These are phyloP conservation scores for Craterocephalus amniculus DNA, from an alignment of 2,797 vertebrate species.

Conservation along the genomic window DNA sequence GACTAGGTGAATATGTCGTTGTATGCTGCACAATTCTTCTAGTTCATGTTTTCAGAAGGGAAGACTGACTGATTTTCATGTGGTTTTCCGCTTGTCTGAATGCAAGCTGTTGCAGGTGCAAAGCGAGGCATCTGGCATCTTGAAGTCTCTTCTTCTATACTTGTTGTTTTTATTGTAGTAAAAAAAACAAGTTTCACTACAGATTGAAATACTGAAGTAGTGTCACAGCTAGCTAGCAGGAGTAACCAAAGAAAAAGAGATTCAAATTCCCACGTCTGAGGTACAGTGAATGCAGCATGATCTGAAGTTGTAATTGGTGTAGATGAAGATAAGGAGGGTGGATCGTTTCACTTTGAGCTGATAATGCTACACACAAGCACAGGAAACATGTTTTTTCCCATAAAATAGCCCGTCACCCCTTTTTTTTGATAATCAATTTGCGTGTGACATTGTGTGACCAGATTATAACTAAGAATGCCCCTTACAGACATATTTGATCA, in stretches of 20 bases:
- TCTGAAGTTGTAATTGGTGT: background rate
- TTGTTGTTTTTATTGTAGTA: background rate
- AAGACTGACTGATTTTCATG: constrained; percentile 3
- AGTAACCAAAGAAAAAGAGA: background rate
- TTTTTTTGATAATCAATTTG: no score
- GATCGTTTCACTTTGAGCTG: background rate
- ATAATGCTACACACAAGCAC: background rate
- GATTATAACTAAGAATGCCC: background rate
- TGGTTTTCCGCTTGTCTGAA: constrained; percentile 28
- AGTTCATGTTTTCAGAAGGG: background rate
- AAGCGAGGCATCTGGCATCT: constrained; percentile 7
- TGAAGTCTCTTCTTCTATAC: background rate
- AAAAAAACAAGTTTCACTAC: background rate
- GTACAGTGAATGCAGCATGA: background rate
- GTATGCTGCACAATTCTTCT: background rate
- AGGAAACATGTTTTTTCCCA: no score
- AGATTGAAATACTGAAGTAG: background rate
- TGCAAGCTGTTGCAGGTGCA: constrained; percentile 36
- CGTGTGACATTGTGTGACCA: background rate
- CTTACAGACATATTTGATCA: constrained; percentile 3
- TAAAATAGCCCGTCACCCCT: no score
- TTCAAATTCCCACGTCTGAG: background rate
- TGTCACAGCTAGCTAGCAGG: background rate
- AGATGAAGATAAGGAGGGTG: background rate
- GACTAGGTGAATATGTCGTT: background rate